Percentiles rank a stretch among this genome's conserved stretches.
Conservation (phyloP, 2,797 vertebrate genomes). For the Amphiprion clarkii region DNA sequence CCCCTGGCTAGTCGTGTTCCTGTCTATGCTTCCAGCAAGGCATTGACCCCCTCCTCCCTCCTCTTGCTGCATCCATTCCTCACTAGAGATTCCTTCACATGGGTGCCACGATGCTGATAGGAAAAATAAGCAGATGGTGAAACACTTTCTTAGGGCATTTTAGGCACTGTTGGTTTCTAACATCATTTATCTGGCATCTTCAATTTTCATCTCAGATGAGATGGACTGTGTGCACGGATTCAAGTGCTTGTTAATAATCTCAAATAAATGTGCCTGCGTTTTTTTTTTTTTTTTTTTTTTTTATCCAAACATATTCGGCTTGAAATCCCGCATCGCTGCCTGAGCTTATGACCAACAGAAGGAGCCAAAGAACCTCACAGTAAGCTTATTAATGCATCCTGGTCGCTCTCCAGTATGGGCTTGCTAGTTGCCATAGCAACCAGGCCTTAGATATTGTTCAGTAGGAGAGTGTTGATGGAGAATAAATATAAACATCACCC, state of each 20-base stretch:
- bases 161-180: conserved; percentile 36
- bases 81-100: conserved; percentile 61
- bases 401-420: conserved; percentile 68
- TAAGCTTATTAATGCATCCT: conserved; percentile 80
- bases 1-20: conserved; percentile 53
- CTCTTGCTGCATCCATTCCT: conserved; percentile 6
- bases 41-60: conserved; percentile 5
- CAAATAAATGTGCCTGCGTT: background rate
- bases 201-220: conserved; percentile 21
- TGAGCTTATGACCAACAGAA: conserved; percentile 60
- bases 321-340: conserved; percentile 29
- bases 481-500: conserved; percentile 68
- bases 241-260: background rate
- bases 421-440: conserved; percentile 84
- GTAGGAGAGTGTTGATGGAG: conserved; percentile 47
- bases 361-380: conserved; percentile 75
- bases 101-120: conserved; percentile 54
- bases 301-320: conserved; percentile 4
- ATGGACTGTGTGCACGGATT: conserved; percentile 8
- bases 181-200: conserved; percentile 54
- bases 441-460: conserved; percentile 63
- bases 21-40: conserved; percentile 49
- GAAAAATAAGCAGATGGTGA: conserved; percentile 82
- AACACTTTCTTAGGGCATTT: conserved; percentile 78
- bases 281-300: conserved; percentile 7